Percentiles rank a stretch among this genome's conserved stretches.
Conservation (phyloP, 1,140 invertebrate species). For the Drosophila bipectinata region DNA sequence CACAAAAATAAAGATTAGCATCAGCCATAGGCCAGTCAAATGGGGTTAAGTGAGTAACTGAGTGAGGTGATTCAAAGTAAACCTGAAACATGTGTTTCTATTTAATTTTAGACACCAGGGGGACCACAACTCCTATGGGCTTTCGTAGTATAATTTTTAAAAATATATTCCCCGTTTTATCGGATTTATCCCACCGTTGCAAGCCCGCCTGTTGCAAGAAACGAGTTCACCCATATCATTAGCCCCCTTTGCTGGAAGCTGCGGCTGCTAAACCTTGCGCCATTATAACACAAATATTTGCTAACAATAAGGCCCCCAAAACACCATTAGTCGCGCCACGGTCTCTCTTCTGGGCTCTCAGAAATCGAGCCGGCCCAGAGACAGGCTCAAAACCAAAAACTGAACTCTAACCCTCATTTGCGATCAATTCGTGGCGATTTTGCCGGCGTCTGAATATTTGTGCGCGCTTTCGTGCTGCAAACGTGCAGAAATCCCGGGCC, state of each 20-base stretch:
- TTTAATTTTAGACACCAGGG: neutral
- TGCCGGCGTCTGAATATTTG: slow-evolving; percentile 70
- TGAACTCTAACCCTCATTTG: slow-evolving; percentile 82
- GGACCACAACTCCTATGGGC: neutral
- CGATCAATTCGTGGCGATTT: slow-evolving; percentile 82
- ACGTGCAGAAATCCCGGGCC: slow-evolving; percentile 69
- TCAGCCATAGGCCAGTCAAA: slow-evolving; percentile 46
- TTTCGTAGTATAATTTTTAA: neutral
- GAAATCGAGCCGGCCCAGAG: neutral
- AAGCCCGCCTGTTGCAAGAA: slow-evolving; percentile 16
- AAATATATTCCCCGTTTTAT: neutral
- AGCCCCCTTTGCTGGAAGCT: slow-evolving; percentile 47
- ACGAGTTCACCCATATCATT: slow-evolving; percentile 78
- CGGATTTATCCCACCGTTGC: slow-evolving; percentile 2
- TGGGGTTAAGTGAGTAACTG: slow-evolving; percentile 41
- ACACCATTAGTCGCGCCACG: slow-evolving; percentile 61
- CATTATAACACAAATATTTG: slow-evolving; percentile 82
- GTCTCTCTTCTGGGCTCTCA: slow-evolving; percentile 9
- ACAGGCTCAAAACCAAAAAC: slow-evolving; percentile 11
- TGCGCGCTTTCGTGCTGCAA: slow-evolving; percentile 65
- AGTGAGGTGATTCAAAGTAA: neutral
- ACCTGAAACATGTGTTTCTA: slow-evolving; percentile 1
- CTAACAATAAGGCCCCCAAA: slow-evolving; percentile 74
- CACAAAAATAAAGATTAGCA: slow-evolving; percentile 59
- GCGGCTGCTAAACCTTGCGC: slow-evolving; percentile 63